Percentiles rank a stretch among this genome's conserved stretches.
These are phyloP conservation scores for Meandrina meandrites DNA, from an alignment of 92 coral and sea anemone genomes.

Conservation along the genomic window DNA sequence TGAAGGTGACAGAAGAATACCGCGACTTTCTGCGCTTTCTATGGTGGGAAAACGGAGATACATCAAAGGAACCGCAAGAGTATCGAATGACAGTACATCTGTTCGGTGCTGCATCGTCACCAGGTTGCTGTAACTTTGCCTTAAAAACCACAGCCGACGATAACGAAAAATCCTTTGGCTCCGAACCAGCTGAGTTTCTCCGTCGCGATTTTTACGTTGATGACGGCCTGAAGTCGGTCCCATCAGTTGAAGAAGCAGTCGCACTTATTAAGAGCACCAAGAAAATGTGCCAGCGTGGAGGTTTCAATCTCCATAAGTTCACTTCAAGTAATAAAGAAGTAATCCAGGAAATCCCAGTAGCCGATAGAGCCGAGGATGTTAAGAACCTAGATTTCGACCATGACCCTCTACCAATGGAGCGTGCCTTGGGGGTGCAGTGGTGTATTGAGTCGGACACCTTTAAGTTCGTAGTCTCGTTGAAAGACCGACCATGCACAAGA, in stretches of 20 bases:
- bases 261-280: not conserved
- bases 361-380: slow-evolving; percentile 2
- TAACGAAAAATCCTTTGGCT: slow-evolving; percentile 12
- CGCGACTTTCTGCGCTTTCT: not conserved
- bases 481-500: slow-evolving; percentile 11
- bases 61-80: too few species aligned
- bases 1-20: slow-evolving; percentile 2
- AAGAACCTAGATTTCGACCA: slow-evolving; percentile 8
- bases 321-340: slow-evolving; percentile 4
- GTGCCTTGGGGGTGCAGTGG: slow-evolving; percentile 14
- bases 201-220: slow-evolving; percentile 17
- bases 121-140: too few species aligned
- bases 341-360: not conserved
- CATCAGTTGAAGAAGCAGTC: slow-evolving; percentile 27
- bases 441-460: not conserved
- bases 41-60: not conserved
- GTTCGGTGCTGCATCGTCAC: too few species aligned
- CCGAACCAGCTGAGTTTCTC: slow-evolving; percentile 12
- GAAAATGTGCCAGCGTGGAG: not conserved
- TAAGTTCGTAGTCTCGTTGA: not conserved
- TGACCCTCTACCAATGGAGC: not conserved
- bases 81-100: too few species aligned
- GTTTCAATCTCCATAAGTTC: not conserved
- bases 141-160: not conserved
- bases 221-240: slow-evolving; percentile 14